phyloP scores from a whole-genome alignment of 2,888 invertebrate species.

The Pheosia tremula region DNA sequence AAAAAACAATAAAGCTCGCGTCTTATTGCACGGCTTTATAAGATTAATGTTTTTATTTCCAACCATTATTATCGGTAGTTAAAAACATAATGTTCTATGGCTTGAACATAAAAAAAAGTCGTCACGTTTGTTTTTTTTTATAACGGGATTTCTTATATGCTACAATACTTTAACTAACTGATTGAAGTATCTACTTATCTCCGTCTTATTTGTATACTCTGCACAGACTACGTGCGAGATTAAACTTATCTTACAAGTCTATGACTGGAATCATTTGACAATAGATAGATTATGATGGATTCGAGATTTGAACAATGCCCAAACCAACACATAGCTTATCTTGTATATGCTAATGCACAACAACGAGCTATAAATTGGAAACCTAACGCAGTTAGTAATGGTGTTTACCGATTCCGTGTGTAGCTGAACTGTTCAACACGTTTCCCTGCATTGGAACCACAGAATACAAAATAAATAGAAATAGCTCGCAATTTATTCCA shows the following conservation, averaged over 20 bases:
- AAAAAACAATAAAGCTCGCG: not conserved
- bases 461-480: too few relatives aligned
- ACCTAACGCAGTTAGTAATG: slow-evolving; percentile 14
- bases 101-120: too few relatives aligned
- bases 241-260: not conserved
- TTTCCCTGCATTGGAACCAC: slow-evolving; percentile 15
- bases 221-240: not conserved
- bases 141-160: too few relatives aligned
- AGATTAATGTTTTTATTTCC: not conserved
- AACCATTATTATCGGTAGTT: not conserved
- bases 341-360: slow-evolving; percentile 22
- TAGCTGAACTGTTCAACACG: slow-evolving; percentile 16
- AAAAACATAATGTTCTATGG: too few relatives aligned
- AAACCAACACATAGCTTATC: slow-evolving; percentile 16
- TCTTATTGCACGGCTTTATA: not conserved
- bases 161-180: too few relatives aligned
- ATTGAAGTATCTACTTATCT: too few relatives aligned
- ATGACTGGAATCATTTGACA: not conserved
- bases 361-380: slow-evolving; percentile 22
- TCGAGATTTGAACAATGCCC: slow-evolving; percentile 16
- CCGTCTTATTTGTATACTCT: not conserved
- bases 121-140: too few relatives aligned
- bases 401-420: slow-evolving; percentile 21
- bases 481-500: too few relatives aligned
- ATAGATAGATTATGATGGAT: slow-evolving; percentile 18